Conservation (phyloP, 2,113 vertebrate species). For the Mixornis gularis region DNA sequence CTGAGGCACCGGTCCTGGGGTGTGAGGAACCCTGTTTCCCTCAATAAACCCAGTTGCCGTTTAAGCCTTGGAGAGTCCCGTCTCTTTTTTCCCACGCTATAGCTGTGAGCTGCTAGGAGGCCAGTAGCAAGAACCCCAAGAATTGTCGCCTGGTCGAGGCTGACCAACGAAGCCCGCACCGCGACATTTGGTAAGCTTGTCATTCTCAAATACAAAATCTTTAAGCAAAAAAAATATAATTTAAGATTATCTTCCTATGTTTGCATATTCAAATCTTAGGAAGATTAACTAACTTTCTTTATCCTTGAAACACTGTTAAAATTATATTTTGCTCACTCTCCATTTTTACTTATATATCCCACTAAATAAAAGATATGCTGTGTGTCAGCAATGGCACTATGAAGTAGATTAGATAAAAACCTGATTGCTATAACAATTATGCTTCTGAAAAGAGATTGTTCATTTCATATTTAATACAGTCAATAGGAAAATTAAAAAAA, state of each 20-base stretch:
- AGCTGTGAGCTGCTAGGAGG: too few relatives aligned
- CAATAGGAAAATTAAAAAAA: not conserved
- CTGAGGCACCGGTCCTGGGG: too few relatives aligned
- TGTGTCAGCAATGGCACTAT: not conserved
- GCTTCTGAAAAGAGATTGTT: not conserved
- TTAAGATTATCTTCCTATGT: not conserved
- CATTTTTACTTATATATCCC: not conserved
- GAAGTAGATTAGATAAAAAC: not conserved
- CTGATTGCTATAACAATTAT: not conserved
- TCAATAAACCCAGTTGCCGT: too few relatives aligned
- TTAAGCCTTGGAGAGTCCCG: too few relatives aligned
- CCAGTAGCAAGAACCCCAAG: too few relatives aligned
- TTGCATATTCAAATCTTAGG: not conserved
- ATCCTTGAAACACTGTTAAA: not conserved
- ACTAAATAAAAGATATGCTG: not conserved
- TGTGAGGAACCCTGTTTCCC: too few relatives aligned
- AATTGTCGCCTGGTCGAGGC: too few relatives aligned
- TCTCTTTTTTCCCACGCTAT: too few relatives aligned
- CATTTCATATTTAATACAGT: not conserved
- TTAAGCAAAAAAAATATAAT: not conserved
- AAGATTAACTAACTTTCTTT: not conserved
- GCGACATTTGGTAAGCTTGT: not conserved
- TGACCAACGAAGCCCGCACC: too few relatives aligned
- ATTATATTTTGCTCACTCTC: not conserved
- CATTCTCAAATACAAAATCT: not conserved